Percentiles rank a stretch among this genome's conserved stretches.
Conservation (phyloP, 2,888 invertebrate genomes). For the Osmoderma eremita region DNA sequence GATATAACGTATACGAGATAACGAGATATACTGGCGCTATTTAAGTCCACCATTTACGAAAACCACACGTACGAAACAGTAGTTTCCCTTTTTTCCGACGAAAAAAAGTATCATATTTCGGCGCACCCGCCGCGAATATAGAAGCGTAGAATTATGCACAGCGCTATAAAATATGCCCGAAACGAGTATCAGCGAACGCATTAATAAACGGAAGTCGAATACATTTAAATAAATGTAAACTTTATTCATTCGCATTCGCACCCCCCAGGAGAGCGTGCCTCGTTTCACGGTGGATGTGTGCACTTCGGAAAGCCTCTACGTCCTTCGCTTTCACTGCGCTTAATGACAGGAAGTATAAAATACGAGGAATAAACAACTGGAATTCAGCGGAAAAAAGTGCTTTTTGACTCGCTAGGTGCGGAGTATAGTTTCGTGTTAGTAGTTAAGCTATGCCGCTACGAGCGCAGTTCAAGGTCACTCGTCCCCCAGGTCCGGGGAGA, state of each 20-base stretch:
- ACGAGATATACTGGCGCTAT: constrained; percentile 8
- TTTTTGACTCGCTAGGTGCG: background rate
- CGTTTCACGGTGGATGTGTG: constrained; percentile 3
- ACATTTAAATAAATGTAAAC: constrained; percentile 37
- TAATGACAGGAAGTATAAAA: constrained; percentile 42
- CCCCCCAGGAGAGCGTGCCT: constrained; percentile 6
- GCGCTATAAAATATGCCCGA: constrained; percentile 2
- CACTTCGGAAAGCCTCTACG: constrained; percentile 2
- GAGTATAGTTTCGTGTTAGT: background rate
- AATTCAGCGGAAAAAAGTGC: constrained; percentile 27
- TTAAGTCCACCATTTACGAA: constrained; percentile 9
- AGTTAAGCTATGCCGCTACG: too few relatives aligned
- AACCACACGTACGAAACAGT: constrained; percentile 22
- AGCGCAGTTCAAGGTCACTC: too few relatives aligned
- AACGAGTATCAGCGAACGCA: constrained; percentile 23
- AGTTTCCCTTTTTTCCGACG: constrained; percentile 5
- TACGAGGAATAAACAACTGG: constrained; percentile 33
- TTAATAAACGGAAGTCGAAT: constrained; percentile 37
- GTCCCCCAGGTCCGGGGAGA: too few relatives aligned
- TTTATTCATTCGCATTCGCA: constrained; percentile 23
- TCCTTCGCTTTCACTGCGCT: constrained; percentile 18
- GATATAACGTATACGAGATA: constrained; percentile 4
- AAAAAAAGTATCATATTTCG: constrained; percentile 33
- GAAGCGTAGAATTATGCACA: constrained; percentile 30
- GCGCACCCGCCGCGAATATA: constrained; percentile 24